A percentile compares a stretch with the other conserved stretches of the same genome.
Conservation (phyloP, 1,140 invertebrate species). For the Drosophila takahashii region DNA sequence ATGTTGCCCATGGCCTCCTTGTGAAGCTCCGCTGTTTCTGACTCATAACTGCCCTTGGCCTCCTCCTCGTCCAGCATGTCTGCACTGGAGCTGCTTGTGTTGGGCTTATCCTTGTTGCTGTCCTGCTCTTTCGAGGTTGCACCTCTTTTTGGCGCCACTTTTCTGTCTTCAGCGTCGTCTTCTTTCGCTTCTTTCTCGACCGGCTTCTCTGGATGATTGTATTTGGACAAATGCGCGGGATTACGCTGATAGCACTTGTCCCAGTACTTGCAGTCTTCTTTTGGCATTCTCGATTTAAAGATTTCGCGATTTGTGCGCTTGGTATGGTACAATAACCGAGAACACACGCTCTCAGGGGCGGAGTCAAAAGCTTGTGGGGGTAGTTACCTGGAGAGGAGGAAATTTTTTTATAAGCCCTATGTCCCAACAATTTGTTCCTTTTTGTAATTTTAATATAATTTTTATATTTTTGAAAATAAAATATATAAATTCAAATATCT, state of each 20-base stretch:
- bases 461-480: too few species aligned
- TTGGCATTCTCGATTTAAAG: constrained; percentile 60
- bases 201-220: constrained; percentile 88
- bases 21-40: constrained; percentile 63
- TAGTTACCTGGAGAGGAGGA: too few species aligned
- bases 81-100: constrained; percentile 28
- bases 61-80: constrained; percentile 17
- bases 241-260: constrained; percentile 94
- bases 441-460: neutral
- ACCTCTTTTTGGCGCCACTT: constrained; percentile 73
- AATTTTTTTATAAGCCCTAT: too few species aligned
- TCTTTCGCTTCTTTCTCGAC: constrained; percentile 18
- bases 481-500: too few species aligned
- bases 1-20: constrained; percentile 73
- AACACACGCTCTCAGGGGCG: constrained; percentile 21
- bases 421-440: too few species aligned
- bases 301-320: constrained; percentile 18
- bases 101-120: constrained; percentile 18
- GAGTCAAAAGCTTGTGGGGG: neutral
- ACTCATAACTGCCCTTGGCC: constrained; percentile 43
- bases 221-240: constrained; percentile 90
- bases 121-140: constrained; percentile 15
- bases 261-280: constrained; percentile 90
- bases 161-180: constrained; percentile 29
- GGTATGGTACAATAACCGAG: constrained; percentile 14